phyloP scores from a whole-genome alignment of 2,888 invertebrate genomes.

The Drosophila meridiana region DNA sequence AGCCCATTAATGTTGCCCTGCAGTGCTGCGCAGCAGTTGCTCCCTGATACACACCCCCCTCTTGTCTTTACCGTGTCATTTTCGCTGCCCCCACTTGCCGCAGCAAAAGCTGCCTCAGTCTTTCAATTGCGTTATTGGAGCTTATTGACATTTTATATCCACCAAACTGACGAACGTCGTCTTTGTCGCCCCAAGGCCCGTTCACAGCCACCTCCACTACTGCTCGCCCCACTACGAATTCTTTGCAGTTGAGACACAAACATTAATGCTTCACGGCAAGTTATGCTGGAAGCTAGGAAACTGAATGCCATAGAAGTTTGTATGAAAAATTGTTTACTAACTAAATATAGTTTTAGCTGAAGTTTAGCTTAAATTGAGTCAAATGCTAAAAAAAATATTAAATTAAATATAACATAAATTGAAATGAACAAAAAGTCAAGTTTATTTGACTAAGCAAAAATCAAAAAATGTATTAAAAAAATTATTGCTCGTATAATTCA shows the following conservation, averaged over 20 bases:
- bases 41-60: neutral
- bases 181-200: slow-evolving; percentile 9
- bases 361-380: neutral
- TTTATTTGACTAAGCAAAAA: too few relatives aligned
- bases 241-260: neutral
- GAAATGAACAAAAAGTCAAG: too few relatives aligned
- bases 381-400: too few relatives aligned
- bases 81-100: slow-evolving; percentile 26
- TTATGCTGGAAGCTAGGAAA: neutral
- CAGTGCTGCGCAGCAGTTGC: neutral
- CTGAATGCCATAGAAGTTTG: too few relatives aligned
- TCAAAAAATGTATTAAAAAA: too few relatives aligned
- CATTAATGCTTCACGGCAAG: neutral
- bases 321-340: neutral
- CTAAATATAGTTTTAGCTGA: neutral
- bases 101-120: slow-evolving; percentile 57
- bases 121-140: slow-evolving; percentile 79
- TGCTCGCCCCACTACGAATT: too few relatives aligned
- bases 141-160: slow-evolving; percentile 81
- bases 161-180: slow-evolving; percentile 44
- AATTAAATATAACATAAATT: too few relatives aligned
- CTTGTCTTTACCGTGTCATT: slow-evolving; percentile 15
- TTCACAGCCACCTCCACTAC: neutral
- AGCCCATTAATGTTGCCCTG: slow-evolving; percentile 20
- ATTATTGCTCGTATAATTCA: too few relatives aligned